phyloP scores from a whole-genome alignment of 2,113 vertebrate species.

The Malurus elegans region DNA sequence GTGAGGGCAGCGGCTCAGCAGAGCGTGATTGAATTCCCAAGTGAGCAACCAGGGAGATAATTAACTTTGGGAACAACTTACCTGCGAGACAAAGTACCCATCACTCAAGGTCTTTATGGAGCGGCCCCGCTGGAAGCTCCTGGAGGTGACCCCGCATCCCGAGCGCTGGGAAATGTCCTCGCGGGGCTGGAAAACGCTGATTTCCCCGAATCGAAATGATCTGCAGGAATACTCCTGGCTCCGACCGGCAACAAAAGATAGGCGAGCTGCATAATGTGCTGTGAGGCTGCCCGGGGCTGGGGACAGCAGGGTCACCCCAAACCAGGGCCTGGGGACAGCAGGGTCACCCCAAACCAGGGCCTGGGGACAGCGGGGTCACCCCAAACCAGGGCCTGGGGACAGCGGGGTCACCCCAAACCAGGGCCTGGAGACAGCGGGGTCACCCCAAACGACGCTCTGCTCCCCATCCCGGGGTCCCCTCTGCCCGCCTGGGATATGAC shows the following conservation, averaged over 20 bases:
- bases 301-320: too few species aligned
- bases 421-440: neutral
- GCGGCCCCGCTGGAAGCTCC: neutral
- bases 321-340: too few species aligned
- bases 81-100: slow-evolving; percentile 2
- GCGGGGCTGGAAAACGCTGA: neutral
- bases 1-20: slow-evolving; percentile 7
- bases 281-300: neutral
- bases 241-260: neutral
- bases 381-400: too few species aligned
- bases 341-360: too few species aligned
- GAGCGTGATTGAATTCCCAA: slow-evolving; percentile 22
- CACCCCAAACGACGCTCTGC: neutral
- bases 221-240: neutral
- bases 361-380: too few species aligned
- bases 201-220: neutral
- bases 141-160: slow-evolving; percentile 48
- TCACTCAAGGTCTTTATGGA: slow-evolving; percentile 10
- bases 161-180: neutral
- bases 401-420: too few species aligned
- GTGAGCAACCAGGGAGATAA: slow-evolving; percentile 36
- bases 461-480: accelerated
- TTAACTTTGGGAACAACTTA: slow-evolving; percentile 49
- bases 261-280: neutral
- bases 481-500: neutral